Evolutionary conservation across 2,888 invertebrate genomes (phyloP), one percentile per base, ranked within the genome.

Genomic region (Lycophotia porphyrea): DNA sequence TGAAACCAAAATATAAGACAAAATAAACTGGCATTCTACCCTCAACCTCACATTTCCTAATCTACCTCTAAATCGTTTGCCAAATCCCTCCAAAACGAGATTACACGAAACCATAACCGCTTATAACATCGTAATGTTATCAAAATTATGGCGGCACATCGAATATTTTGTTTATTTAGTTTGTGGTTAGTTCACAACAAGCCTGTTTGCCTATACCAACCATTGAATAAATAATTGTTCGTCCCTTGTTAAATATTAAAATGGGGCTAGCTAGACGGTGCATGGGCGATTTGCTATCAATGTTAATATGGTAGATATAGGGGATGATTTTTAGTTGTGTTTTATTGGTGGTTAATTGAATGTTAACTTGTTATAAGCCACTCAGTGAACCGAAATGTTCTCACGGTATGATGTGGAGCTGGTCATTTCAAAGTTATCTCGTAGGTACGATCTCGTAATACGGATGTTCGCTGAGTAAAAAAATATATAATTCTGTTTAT

Each of bases 171-270:
- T 95, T 94, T 93, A 93, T 93, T 93, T 93, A 92, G 92, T 90
- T 88, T 88, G 88, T 84, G 89, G 91, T 82, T 91, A 93, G 93
- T 94, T 93, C 91, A 92, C 91, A 93, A 93, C 92, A 85, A 88
- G 90, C 88, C 85, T 91, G 91, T 93, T 93, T 93, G 91, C 90
- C 90, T 88, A 77, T 90, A 88, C 89, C 89, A 90, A 91, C 89
- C 91, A 92, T 89, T 95, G 94, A 96, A 96, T 96, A 94, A 95
- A 94, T 95, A 94, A 95, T 94, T 89, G 90, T 90, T 87, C 89
- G 91, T 85, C 91, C 92, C 92, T 93, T 90, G 92, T 93, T 94
- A 93, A 94, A 93, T 94, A 94, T 94, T 94, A 91, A 94, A 93
- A 85, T 82, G 85, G 91, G 87, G 86, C 84, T 88, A 88, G 86